These are phyloP conservation scores for Netta rufina DNA, from an alignment of 2,797 vertebrate genomes.

Conservation along the genomic window DNA sequence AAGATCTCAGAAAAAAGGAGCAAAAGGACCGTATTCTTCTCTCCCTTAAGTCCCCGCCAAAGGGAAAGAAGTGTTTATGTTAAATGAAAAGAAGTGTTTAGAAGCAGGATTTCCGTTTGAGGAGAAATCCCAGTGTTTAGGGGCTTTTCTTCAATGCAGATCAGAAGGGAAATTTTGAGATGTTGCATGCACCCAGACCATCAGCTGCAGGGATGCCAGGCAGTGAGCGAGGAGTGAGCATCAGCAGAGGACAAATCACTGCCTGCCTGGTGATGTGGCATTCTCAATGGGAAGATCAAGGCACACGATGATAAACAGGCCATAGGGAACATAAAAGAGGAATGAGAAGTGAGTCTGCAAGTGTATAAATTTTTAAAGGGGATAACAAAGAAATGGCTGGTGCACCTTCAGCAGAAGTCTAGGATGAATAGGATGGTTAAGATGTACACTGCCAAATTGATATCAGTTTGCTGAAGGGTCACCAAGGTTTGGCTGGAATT, in stretches of 20 bases:
- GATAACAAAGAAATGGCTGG: background rate
- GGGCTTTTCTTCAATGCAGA: background rate
- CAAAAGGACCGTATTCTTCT: background rate
- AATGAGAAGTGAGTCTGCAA: background rate
- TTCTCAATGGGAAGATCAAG: background rate
- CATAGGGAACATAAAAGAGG: background rate
- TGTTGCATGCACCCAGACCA: background rate
- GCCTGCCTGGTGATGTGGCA: background rate
- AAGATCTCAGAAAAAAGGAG: background rate
- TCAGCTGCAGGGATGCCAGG: background rate
- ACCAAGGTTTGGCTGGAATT: background rate
- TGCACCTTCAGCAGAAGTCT: background rate
- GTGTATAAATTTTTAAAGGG: background rate
- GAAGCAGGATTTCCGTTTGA: background rate
- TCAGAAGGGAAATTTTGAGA: background rate
- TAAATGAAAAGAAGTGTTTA: background rate
- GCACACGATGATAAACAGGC: background rate
- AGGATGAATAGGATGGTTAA: background rate
- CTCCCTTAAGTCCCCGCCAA: background rate
- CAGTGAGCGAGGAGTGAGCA: accelerated
- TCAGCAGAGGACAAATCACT: accelerated
- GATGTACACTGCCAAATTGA: background rate
- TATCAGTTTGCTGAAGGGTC: background rate
- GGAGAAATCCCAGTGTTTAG: accelerated
- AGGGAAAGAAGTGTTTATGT: background rate